Evolutionary conservation across 1,140 invertebrate species (phyloP), one percentile per base, ranked within the genome.

Genomic region (Leptinotarsa undecemlineata): DNA sequence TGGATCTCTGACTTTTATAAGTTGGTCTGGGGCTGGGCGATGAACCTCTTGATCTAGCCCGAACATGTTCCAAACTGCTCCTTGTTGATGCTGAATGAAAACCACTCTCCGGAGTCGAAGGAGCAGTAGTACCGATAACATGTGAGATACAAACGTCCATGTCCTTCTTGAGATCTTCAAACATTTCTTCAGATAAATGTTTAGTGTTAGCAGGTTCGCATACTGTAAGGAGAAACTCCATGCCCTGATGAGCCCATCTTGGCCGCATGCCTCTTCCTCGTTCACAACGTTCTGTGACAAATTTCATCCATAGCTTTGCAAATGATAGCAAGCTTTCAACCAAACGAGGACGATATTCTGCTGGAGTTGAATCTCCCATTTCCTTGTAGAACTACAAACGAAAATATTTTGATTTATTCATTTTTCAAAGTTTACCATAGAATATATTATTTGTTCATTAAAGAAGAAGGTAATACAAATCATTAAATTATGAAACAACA

Each of bases 261-360:
- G 95, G 95, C 75, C 94, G 87, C 75, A 93, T 86, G 3, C 95
- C 95, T 64, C 94, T 86, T 0, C 95, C 95, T 62, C 91, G 86
- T 82, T 96, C 95, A 83, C 94, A 97, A 42, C 92, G 88, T 76
- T 91, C 90, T 75, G 90, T 89, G 0, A 95, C 94, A 85, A 96
- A 97, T 57, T 88, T 87, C 93, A 96, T 96, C 95, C 95, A 97
- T 78, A 93, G 88, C 74, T 90, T 87, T 3, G 95, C 93, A 85
- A 96, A 96, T 66, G 88, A 85, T 1, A 96, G 90, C 64, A 95
- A 87, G 74, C 81, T 82, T 19, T 76, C 47, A 0, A 81, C 79
- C 11, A 84, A 62, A 79, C 80, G 78, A 57, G 77, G 70, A 11
- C 81, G 76, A 14, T 68, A 75, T 33, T 83, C 77, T 42, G 71